Evolutionary conservation across 2,888 invertebrate genomes (phyloP).

Genomic region (Tenthredo notha): DNA sequence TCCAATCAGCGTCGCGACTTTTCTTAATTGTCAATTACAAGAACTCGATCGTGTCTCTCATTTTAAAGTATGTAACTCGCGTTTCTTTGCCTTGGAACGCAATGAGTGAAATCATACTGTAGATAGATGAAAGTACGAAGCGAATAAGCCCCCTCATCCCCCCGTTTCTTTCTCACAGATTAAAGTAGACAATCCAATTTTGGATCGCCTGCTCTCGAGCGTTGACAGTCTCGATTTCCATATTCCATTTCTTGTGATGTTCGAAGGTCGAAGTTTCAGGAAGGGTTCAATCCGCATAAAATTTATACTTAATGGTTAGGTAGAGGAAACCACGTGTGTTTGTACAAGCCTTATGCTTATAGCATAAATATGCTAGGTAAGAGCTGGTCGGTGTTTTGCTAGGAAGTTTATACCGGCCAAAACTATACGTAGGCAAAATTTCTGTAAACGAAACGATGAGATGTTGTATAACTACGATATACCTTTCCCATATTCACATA

Average conservation of each 20-base stretch:
- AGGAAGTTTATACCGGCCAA: conserved; percentile 14
- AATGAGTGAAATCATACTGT: not conserved
- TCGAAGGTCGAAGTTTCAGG: conserved; percentile 18
- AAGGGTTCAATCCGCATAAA: conserved; percentile 34
- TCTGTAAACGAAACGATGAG: conserved; percentile 3
- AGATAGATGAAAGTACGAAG: not conserved
- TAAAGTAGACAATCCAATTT: not conserved
- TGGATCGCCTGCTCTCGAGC: not conserved
- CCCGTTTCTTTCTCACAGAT: not conserved
- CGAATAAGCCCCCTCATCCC: not conserved
- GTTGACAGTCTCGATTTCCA: conserved; percentile 15
- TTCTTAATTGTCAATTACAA: not conserved
- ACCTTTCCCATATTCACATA: not conserved
- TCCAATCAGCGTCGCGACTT: not conserved
- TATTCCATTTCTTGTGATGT: conserved; percentile 12
- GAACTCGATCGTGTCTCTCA: not conserved
- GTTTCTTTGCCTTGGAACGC: not conserved
- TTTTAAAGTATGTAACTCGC: not conserved
- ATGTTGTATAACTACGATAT: not conserved
- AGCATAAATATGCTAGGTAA: conserved; percentile 1
- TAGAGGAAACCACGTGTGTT: conserved; percentile 6
- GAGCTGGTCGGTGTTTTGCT: not conserved
- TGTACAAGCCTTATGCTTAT: not conserved
- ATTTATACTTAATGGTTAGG: not conserved
- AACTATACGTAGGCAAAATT: conserved; percentile 15